Conservation (phyloP, 2,113 vertebrate genomes). For the Paracanthobrama guichenoti region DNA sequence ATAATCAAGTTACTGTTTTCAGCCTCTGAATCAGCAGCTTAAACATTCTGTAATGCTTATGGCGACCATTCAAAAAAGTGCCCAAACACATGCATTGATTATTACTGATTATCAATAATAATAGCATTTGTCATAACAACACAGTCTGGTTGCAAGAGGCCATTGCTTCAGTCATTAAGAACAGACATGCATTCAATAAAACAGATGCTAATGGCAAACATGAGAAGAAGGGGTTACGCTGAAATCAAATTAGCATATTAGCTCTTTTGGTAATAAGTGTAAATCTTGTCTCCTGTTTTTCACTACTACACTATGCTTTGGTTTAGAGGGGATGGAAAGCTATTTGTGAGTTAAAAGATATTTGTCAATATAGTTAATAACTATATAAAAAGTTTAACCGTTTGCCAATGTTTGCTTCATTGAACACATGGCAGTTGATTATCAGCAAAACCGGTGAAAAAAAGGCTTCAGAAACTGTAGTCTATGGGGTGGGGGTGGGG, state of each 20-base stretch:
- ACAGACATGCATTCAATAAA: conserved; percentile 49
- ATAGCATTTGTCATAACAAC: conserved; percentile 46
- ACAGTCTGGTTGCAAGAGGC: conserved; percentile 51
- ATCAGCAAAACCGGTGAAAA: conserved; percentile 41
- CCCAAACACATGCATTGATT: conserved; percentile 51
- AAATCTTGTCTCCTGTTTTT: background rate
- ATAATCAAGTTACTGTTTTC: conserved; percentile 46
- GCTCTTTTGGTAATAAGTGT: too few relatives aligned
- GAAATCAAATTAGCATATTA: background rate
- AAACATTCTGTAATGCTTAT: conserved; percentile 54
- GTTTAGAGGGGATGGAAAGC: background rate
- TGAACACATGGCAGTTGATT: conserved; percentile 43
- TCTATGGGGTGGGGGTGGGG: too few relatives aligned
- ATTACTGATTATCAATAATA: conserved; percentile 39
- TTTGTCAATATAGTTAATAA: too few relatives aligned
- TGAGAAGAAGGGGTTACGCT: background rate
- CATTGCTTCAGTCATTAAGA: conserved; percentile 50
- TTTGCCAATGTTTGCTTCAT: conserved; percentile 41
- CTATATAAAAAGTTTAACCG: background rate
- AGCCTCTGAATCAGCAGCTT: conserved; percentile 30
- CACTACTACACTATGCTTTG: background rate
- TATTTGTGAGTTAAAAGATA: background rate
- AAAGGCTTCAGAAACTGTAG: conserved; percentile 17
- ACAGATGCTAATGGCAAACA: conserved; percentile 41
- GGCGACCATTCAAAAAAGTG: conserved; percentile 45